Percentiles rank a stretch among this genome's conserved stretches.
Conservation (phyloP, 2,797 vertebrate genomes). For the Acipenser transmontanus region DNA sequence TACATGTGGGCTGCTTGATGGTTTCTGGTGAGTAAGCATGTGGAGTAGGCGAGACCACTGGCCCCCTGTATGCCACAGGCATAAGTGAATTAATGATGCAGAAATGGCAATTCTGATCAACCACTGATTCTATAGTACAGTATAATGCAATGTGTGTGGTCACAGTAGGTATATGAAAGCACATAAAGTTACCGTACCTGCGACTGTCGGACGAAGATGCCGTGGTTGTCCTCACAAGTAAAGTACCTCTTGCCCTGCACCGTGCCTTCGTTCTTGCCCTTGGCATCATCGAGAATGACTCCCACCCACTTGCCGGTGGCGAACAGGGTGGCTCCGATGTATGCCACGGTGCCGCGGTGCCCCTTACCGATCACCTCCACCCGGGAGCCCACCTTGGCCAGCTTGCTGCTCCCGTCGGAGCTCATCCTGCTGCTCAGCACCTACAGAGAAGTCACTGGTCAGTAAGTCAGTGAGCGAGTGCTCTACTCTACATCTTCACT, state of each 20-base stretch:
- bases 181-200: conserved; percentile 64
- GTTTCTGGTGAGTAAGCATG: too few relatives aligned
- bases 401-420: conserved; percentile 67
- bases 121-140: too few relatives aligned
- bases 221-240: conserved; percentile 87
- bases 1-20: too few relatives aligned
- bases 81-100: too few relatives aligned
- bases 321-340: conserved; percentile 89
- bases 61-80: too few relatives aligned
- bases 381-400: conserved; percentile 79
- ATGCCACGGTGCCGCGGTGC: conserved; percentile 82
- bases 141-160: too few relatives aligned
- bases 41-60: too few relatives aligned
- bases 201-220: conserved; percentile 91
- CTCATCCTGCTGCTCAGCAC: conserved; percentile 86
- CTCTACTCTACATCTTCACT: background rate
- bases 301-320: conserved; percentile 96
- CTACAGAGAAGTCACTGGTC: conserved; percentile 37
- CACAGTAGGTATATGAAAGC: background rate
- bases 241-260: conserved; percentile 94
- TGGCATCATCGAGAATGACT: conserved; percentile 87
- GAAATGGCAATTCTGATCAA: too few relatives aligned
- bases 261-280: conserved; percentile 92
- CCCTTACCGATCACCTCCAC: conserved; percentile 93
- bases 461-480: background rate